Evolutionary conservation across 2,797 vertebrate genomes (phyloP), one percentile per base, ranked within the genome.

Genomic region (Siniperca obscura): DNA sequence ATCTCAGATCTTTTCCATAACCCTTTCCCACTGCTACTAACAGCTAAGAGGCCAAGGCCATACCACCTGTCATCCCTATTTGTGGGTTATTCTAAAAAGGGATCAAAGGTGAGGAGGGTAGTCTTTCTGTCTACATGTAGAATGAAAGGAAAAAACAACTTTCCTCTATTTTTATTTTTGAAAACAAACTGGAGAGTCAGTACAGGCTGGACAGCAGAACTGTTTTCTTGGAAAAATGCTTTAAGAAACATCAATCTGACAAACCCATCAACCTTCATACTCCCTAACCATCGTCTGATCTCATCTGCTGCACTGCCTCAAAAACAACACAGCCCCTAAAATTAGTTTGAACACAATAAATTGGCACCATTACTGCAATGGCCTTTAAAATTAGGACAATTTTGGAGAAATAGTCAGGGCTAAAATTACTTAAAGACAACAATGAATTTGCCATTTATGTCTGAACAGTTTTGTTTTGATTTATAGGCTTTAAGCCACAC

Each of bases 111-210:
- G 53, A 80, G 50, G 60, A 56, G 36, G 27, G 61, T 10, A 19
- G 57, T 61, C 52, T 67, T 68, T 56, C 73, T 42, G 22, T 52
- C 48, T 48, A 10, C 53, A 36, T 40, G 59, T 73, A 46, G 68
- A 80, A 36, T 2, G 25, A 56, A 60, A 61, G 48, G 76, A 79
- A 76, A 73, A 73, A 86, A 84, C 46, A 82, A 56, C 36, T 13
- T 42, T 55, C 16, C 27, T 72, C 84, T 90, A 87, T 90, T 87
- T 89, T 90, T 89, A 79, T 82, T 83, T 85, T 16, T 53, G 8
- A 86, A 88, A 90, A 90, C 81, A 85, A 85, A 84, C 77, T 21
- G n/a, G 19, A 30, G 61, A 42, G 55, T 64, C 62, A 61, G 48
- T 1, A 21, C 30, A 9, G 17, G n/a, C 27, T 16, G 38, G 46